Base-by-base conservation (phyloP, 1,140 invertebrate species). In the Melanaphis sacchari region DNA sequence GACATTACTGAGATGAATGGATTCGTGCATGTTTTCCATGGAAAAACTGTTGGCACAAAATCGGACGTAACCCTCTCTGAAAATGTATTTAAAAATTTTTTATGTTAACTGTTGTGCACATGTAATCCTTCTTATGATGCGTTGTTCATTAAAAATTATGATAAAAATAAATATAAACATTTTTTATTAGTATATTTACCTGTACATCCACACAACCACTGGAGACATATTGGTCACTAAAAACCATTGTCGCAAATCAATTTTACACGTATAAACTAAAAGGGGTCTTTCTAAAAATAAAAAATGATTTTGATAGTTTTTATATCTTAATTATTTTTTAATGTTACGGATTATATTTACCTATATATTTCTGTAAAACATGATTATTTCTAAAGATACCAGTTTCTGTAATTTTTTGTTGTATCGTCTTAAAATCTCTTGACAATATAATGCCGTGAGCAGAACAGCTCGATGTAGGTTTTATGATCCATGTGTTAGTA, bases 291-390 rank as follows among this genome's bases (percentile, higher is more conserved):
- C 98, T 98, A 92, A 26, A 93, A 59, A 93, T 88, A 94, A 87
- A 54, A 49, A 52, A 24, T 8, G 22, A 31, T 24, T 46, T 49
- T 52, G 36, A 2, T 24, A 59, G 81, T 43, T 21, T n/a, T n/a
- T 66, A 36, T 90, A n/a, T 92, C 22, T 81, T 24, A 18, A 49
- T 18, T 26, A 41, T 81, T 91, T 89, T 43, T 24, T 21, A 87
- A n/a, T 41, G 21, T 49, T n/a, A 22, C 2, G 21, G 21, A n/a
- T 21, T 31, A n/a, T 31, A 91, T 95, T 95, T 96, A 98, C 98
- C 98, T 94, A 99, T 99, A 95, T 99, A 99, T 95, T 99, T 99
- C 95, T 99, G 98, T 40, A 99, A 97, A 66, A 99, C 98, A 95
- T 97, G 99, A 96, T 97, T 97, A 94, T 96, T 96, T 95, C 98